phyloP scores from a whole-genome alignment of 1,140 invertebrate genomes.

The Zaprionus taronus region DNA sequence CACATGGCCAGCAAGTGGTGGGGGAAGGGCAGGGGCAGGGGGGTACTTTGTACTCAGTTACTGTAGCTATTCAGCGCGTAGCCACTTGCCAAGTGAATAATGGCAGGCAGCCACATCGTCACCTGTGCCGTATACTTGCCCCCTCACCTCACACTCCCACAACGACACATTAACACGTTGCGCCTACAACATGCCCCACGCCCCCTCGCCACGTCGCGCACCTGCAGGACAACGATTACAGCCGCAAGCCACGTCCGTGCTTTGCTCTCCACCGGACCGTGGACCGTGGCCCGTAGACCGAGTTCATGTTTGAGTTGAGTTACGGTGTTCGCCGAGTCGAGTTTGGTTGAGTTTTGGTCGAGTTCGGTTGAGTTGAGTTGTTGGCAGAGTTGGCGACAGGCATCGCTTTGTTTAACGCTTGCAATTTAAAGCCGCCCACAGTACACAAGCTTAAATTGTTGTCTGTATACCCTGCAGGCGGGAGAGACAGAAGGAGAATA shows the following conservation, averaged over 20 bases:
- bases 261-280: slow-evolving; percentile 11
- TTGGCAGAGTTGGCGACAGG: neutral
- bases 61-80: slow-evolving; percentile 48
- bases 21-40: neutral
- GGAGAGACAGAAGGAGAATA: neutral
- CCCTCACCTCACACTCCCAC: slow-evolving; percentile 1
- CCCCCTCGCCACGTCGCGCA: slow-evolving; percentile 47
- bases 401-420: neutral
- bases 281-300: slow-evolving; percentile 5
- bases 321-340: slow-evolving; percentile 9
- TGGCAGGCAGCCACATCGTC: slow-evolving; percentile 63
- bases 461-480: slow-evolving; percentile 8
- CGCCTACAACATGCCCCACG: slow-evolving; percentile 69
- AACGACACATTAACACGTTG: slow-evolving; percentile 74
- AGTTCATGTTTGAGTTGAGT: slow-evolving; percentile 38
- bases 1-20: neutral
- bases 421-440: neutral
- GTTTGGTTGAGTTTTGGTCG: slow-evolving; percentile 8
- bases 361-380: slow-evolving; percentile 10
- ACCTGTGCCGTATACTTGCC: slow-evolving; percentile 40
- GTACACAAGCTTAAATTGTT: slow-evolving; percentile 19
- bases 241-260: slow-evolving; percentile 40
- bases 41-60: slow-evolving; percentile 55
- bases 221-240: slow-evolving; percentile 40
- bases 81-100: slow-evolving; percentile 76